Conservation (phyloP, 2,113 vertebrate genomes). For the Diphyllodes magnificus region DNA sequence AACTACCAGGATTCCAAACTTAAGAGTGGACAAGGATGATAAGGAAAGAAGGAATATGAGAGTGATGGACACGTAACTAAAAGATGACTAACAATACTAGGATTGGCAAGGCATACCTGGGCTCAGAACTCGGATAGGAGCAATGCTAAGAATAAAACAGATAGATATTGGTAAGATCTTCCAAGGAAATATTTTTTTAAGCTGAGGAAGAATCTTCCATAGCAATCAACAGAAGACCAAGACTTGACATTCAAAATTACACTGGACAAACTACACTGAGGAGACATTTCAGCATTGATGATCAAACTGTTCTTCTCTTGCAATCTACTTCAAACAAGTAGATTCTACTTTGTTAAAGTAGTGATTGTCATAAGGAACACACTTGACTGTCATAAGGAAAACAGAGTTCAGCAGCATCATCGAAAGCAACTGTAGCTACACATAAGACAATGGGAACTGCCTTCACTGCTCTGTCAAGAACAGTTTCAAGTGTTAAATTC, state of each 20-base stretch:
- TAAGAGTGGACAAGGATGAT: not conserved
- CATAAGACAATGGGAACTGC: not conserved
- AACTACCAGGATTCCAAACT: not conserved
- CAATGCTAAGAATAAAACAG: not conserved
- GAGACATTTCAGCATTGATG: not conserved
- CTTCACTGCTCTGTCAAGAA: not conserved
- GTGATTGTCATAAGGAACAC: not conserved
- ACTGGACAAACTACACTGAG: not conserved
- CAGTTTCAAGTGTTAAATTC: not conserved
- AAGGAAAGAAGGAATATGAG: not conserved
- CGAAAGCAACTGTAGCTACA: not conserved
- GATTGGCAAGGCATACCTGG: not conserved
- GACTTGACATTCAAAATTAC: not conserved
- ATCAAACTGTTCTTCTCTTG: not conserved
- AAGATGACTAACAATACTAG: not conserved
- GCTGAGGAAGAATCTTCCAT: not conserved
- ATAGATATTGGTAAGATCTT: not conserved
- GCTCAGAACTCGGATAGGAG: not conserved
- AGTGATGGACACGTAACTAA: rapidly evolving
- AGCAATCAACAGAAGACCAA: not conserved
- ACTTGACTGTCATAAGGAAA: not conserved
- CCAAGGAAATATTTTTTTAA: not conserved
- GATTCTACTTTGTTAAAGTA: not conserved
- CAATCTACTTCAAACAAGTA: not conserved
- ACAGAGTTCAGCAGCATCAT: not conserved